Conservation (phyloP, 2,888 invertebrate genomes). For the Panorpa germanica region DNA sequence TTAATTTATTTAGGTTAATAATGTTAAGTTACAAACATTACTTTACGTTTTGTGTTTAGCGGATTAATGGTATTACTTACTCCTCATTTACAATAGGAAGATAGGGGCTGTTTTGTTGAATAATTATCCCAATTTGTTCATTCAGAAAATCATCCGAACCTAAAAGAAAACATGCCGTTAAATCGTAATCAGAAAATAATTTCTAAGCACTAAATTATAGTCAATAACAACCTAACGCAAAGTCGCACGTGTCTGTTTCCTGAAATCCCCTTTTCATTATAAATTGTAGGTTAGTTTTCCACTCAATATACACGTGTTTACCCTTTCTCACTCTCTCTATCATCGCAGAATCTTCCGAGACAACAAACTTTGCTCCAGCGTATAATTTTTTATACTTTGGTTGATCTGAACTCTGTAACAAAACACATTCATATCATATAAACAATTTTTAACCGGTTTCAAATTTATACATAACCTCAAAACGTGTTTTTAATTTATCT, state of each 20-base stretch:
- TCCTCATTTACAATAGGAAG: constrained; percentile 55
- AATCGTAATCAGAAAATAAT: constrained; percentile 6
- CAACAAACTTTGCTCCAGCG: constrained; percentile 31
- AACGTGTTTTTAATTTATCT: too few species aligned
- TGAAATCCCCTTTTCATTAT: constrained; percentile 49
- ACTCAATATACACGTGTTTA: constrained; percentile 60
- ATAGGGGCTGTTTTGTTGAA: constrained; percentile 60
- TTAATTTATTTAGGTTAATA: too few species aligned
- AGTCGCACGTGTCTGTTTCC: constrained; percentile 49
- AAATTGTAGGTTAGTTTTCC: constrained; percentile 57
- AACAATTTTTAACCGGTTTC: too few species aligned
- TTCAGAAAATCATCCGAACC: constrained; percentile 59
- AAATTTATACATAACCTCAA: too few species aligned
- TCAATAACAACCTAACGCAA: constrained; percentile 40
- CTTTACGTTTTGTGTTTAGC: background rate
- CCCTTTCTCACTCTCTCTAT: constrained; percentile 41
- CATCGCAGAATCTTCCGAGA: constrained; percentile 24
- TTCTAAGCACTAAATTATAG: constrained; percentile 2
- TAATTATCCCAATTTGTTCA: constrained; percentile 60
- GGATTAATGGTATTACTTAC: constrained; percentile 30
- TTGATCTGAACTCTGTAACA: constrained; percentile 37
- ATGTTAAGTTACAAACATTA: background rate
- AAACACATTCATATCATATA: too few species aligned
- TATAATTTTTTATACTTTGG: constrained; percentile 35
- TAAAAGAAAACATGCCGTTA: constrained; percentile 17